Conservation (phyloP, 2,797 vertebrate species). For the Alcedo atthis region DNA sequence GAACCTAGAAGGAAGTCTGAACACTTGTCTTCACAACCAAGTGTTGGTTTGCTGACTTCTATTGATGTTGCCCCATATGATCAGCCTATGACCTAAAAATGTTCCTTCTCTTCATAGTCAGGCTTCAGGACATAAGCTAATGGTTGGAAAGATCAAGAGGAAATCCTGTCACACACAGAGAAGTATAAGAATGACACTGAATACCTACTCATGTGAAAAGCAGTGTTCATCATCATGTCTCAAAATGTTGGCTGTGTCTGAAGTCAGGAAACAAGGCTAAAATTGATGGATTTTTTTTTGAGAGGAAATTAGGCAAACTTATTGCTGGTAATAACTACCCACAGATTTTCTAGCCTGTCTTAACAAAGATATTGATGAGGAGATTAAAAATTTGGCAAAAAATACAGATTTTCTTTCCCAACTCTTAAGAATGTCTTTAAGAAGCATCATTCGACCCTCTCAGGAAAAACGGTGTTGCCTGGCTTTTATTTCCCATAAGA, state of each 20-base stretch:
- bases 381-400: neutral
- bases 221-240: neutral
- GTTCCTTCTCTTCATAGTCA: neutral
- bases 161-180: neutral
- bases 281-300: neutral
- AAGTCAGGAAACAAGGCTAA: neutral
- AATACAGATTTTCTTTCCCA: constrained; percentile 29
- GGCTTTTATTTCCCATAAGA: neutral
- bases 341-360: constrained; percentile 1
- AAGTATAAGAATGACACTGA: neutral
- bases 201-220: neutral
- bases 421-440: neutral
- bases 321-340: neutral
- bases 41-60: neutral
- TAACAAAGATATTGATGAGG: neutral
- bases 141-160: neutral
- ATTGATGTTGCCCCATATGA: neutral
- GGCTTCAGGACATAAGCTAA: neutral
- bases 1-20: neutral
- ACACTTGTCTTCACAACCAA: neutral
- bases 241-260: neutral
- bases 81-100: neutral
- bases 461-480: neutral
- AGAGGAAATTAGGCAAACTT: neutral
- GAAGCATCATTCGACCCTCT: neutral